Conservation (phyloP, 2,888 invertebrate genomes). For the Acleris sparsana region DNA sequence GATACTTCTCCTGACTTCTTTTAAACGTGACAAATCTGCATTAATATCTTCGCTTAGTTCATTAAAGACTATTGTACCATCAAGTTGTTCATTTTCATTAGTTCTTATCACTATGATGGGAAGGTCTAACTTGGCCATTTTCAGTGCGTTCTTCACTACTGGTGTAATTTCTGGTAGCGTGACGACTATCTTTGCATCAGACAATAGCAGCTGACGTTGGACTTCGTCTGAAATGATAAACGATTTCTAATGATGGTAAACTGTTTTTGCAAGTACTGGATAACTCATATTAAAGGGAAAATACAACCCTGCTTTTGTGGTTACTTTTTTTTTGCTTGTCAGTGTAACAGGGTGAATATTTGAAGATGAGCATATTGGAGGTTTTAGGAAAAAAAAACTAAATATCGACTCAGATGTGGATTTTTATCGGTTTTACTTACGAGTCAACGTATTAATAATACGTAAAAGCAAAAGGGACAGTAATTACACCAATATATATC, state of each 20-base stretch:
- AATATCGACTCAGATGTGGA: no score
- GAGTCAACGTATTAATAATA: no score
- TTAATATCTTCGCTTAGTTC: constrained; percentile 84
- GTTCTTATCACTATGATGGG: constrained; percentile 81
- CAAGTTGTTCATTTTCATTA: constrained; percentile 62
- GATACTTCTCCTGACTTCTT: constrained; percentile 65
- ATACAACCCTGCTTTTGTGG: no score
- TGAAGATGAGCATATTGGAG: no score
- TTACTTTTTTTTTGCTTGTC: no score
- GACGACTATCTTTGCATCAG: constrained; percentile 85
- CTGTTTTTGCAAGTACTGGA: not conserved
- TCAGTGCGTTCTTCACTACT: constrained; percentile 75
- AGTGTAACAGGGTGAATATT: no score
- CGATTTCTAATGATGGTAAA: constrained; percentile 1
- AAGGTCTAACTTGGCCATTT: constrained; percentile 73
- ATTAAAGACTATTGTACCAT: constrained; percentile 84
- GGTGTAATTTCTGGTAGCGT: constrained; percentile 81
- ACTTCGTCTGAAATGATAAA: constrained; percentile 86
- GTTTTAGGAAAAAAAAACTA: no score
- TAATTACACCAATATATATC: no score
- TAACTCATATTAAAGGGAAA: not conserved
- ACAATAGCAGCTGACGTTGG: constrained; percentile 84
- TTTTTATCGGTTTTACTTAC: no score
- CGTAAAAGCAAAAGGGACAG: no score
- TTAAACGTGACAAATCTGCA: constrained; percentile 81